Conservation (phyloP, 2,797 vertebrate species). For the Sebastes ruberrimus region DNA sequence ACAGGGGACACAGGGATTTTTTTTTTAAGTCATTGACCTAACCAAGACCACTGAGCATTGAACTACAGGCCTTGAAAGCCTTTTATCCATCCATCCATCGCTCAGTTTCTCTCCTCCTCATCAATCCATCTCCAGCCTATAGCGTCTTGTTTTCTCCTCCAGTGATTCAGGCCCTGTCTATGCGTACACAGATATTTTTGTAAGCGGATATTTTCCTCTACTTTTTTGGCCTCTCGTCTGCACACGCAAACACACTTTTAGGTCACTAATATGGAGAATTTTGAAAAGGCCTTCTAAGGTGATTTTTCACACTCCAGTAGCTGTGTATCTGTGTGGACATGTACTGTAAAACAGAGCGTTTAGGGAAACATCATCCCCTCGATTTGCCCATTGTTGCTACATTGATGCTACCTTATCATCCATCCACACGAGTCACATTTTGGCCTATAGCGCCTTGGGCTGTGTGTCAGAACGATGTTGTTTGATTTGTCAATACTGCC, state of each 20-base stretch:
- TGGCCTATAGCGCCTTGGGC: too few species aligned
- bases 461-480: neutral
- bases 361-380: neutral
- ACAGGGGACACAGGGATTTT: neutral
- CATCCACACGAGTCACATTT: too few species aligned
- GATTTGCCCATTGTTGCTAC: too few species aligned
- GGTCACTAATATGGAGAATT: neutral
- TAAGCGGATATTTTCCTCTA: neutral
- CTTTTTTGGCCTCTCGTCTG: neutral
- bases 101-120: conserved; percentile 24
- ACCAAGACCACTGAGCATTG: conserved; percentile 53
- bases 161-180: conserved; percentile 26
- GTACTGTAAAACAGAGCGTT: neutral
- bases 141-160: conserved; percentile 67
- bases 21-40: conserved; percentile 42
- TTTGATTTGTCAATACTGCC: neutral
- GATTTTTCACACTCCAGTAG: neutral
- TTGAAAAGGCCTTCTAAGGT: neutral
- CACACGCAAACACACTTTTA: neutral
- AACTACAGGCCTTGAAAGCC: conserved; percentile 47
- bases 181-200: neutral
- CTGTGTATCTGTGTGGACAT: neutral
- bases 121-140: conserved; percentile 43
- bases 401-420: too few species aligned
- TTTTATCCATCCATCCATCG: conserved; percentile 60